These are phyloP conservation scores for Sphaeramia orbicularis DNA, from an alignment of 2,797 vertebrate genomes.

Conservation along the genomic window DNA sequence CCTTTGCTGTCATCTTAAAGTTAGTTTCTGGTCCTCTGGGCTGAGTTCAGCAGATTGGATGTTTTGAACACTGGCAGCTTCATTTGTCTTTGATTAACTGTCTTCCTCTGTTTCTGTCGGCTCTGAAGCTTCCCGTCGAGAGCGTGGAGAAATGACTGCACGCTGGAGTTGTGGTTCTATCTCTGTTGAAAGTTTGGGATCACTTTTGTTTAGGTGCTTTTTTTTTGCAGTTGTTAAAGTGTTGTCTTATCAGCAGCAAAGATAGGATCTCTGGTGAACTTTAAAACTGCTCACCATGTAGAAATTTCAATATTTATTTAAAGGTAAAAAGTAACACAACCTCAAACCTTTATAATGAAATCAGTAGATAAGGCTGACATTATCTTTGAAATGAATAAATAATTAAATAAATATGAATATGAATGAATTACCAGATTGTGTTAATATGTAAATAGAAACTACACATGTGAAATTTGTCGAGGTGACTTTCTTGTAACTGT, in stretches of 20 bases:
- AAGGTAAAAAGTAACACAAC: not conserved
- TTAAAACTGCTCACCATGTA: not conserved
- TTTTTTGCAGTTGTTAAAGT: too few relatives aligned
- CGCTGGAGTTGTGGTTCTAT: not conserved
- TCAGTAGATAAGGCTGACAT: too few relatives aligned
- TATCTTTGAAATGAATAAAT: too few relatives aligned
- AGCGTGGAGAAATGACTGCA: not conserved
- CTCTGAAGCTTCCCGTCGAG: not conserved
- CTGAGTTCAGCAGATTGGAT: slow-evolving; percentile 14
- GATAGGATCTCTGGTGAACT: not conserved
- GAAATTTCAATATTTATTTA: not conserved
- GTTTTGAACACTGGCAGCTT: slow-evolving; percentile 4
- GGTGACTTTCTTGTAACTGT: too few relatives aligned
- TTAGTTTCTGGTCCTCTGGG: not conserved
- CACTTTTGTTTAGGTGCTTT: not conserved
- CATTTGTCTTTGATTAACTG: slow-evolving; percentile 13
- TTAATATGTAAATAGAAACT: too few relatives aligned
- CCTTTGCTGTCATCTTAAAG: not conserved
- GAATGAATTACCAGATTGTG: too few relatives aligned
- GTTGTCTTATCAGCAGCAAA: too few relatives aligned
- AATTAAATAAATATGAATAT: too few relatives aligned
- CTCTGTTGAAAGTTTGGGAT: not conserved
- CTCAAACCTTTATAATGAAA: too few relatives aligned
- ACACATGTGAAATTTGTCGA: too few relatives aligned
- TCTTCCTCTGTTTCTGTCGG: not conserved